Evolutionary conservation across 2,888 invertebrate species (phyloP), one percentile per base, ranked within the genome.

Genomic region (Protodeltote pygarga): DNA sequence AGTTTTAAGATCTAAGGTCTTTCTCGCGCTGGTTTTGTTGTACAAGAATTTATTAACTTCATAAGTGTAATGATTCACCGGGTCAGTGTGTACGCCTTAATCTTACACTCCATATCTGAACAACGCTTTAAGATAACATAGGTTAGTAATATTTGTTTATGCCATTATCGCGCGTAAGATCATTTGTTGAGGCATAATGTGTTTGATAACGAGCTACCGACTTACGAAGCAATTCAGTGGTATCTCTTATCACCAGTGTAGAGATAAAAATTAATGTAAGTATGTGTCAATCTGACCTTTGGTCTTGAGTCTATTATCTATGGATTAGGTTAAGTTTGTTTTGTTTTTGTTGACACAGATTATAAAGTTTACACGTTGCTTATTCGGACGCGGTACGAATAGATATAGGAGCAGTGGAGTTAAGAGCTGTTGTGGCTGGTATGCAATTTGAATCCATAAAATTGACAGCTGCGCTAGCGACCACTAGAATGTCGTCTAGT

Each of bases 111-210:
- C 29, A 2, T 67, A 42, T 67, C 59, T 63, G 50, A 17, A 20
- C 45, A 16, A 25, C 3, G 10, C 34, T 41, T 54, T 50, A 51
- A 47, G 68, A 72, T 71, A 71, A 70, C 48, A 42, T 2, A 2
- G 19, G 17, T 5, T 27, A 19, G 37, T 50, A 39, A 42, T 72
- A 65, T 75, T 74, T 72, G 67, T 68, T 29, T 32, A 52, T 9
- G 24, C 29, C 37, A 64, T 74, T 73, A 73, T 69, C 75, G 47
- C 50, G 5, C 31, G 4, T 41, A 15, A 41, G 32, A 58, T 58
- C 54, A 55, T 66, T 66, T 65, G 50, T 44, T 47, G 48, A 50
- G 40, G 46, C 40, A 34, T 49, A 60, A 57, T 44, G 54, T 55
- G 34, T 51, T 39, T 6, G 55, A 55, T 69, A 55, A 37, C 28